Percentiles rank a stretch among this genome's conserved stretches.
Evolutionary conservation across 2,113 vertebrate genomes (phyloP).

Genomic region (Prionailurus viverrinus): DNA sequence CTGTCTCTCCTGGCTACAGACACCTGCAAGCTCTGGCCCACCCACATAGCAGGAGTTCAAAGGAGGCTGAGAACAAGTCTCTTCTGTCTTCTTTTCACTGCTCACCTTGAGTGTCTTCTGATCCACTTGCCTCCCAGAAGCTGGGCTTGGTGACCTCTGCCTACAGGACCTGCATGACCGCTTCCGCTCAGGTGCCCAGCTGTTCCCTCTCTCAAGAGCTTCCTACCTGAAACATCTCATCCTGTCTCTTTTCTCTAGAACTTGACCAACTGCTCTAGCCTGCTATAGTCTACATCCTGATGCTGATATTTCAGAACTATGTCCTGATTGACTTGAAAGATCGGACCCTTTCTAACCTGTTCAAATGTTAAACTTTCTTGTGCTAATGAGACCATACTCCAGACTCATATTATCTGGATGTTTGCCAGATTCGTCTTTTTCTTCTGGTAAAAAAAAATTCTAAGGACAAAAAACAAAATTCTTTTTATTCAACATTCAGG

Average conservation of each 20-base stretch:
- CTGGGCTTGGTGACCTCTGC: neutral
- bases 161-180: neutral
- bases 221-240: neutral
- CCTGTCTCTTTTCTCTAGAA: neutral
- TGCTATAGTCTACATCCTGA: neutral
- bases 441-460: constrained; percentile 39
- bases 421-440: neutral
- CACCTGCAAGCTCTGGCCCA: constrained; percentile 78
- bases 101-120: constrained; percentile 63
- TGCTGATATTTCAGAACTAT: neutral
- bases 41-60: constrained; percentile 70
- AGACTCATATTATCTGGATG: neutral
- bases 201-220: neutral
- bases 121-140: constrained; percentile 36
- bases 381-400: neutral
- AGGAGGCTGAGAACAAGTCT: constrained; percentile 61
- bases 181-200: neutral
- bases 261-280: neutral
- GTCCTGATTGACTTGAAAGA: neutral
- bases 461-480: constrained; percentile 20
- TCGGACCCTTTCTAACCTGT: neutral
- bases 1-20: constrained; percentile 64
- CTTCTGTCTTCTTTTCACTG: constrained; percentile 69
- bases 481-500: neutral
- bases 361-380: constrained; percentile 26